A percentile compares a stretch with the other conserved stretches of the same genome.
These are phyloP conservation scores for Picathartes gymnocephalus DNA, from an alignment of 2,113 vertebrate species.

Conservation along the genomic window DNA sequence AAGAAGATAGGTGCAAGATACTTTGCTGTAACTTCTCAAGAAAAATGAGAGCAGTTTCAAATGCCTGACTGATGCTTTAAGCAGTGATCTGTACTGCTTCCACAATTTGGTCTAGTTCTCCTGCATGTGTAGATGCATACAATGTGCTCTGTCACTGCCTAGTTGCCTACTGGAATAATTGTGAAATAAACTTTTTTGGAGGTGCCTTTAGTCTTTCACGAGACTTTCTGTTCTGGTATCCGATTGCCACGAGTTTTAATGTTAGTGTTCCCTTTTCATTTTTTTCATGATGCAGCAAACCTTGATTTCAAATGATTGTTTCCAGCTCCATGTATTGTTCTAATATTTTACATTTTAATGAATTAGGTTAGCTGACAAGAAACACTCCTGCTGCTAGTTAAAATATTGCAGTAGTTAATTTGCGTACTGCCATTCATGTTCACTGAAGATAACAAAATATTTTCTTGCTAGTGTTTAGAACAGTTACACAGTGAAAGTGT, in stretches of 20 bases:
- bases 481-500: neutral
- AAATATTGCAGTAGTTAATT: neutral
- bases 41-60: neutral
- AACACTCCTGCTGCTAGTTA: neutral
- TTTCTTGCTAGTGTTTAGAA: neutral
- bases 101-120: neutral
- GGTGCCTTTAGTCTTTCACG: neutral
- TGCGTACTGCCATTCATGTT: neutral
- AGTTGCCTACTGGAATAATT: neutral
- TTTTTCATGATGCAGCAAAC: neutral
- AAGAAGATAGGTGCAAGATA: neutral
- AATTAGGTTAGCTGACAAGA: neutral
- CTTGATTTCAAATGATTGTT: neutral
- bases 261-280: neutral
- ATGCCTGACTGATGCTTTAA: neutral
- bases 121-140: neutral
- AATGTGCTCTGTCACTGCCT: neutral
- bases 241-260: neutral
- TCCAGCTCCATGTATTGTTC: neutral
- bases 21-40: neutral
- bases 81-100: neutral
- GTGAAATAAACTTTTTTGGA: neutral
- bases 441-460: neutral
- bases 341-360: neutral
- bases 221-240: neutral